Evolutionary conservation across 2,797 vertebrate species (phyloP).

Genomic region (Diplodus puntazzo): DNA sequence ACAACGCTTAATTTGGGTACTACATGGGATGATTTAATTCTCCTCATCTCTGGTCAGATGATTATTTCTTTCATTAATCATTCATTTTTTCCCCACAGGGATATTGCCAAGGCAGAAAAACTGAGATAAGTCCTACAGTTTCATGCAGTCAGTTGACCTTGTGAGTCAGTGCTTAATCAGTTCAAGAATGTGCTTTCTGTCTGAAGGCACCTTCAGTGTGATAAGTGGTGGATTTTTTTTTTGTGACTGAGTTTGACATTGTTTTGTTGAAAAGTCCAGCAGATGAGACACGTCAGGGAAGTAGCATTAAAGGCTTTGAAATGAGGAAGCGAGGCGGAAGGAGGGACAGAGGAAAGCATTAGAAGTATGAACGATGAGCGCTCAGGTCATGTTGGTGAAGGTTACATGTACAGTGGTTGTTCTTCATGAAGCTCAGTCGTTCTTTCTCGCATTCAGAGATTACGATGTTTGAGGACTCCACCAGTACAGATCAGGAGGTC

Average conservation of each 20-base stretch:
- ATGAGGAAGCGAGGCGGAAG: neutral
- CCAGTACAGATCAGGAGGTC: neutral
- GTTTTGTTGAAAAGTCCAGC: constrained; percentile 5
- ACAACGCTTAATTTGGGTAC: neutral
- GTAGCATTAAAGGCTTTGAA: constrained; percentile 3
- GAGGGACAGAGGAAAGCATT: neutral
- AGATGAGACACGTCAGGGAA: neutral
- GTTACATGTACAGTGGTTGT: neutral
- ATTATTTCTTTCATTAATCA: neutral
- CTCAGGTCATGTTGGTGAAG: constrained; percentile 8
- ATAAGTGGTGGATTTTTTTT: neutral
- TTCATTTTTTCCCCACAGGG: neutral
- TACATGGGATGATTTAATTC: neutral
- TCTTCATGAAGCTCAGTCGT: neutral
- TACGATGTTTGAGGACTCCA: neutral
- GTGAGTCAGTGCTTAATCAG: constrained; percentile 21
- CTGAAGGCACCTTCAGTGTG: constrained; percentile 8
- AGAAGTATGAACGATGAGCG: neutral
- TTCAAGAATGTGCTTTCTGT: constrained; percentile 7
- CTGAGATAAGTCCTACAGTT: neutral
- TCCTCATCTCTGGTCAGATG: neutral
- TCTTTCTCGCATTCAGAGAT: neutral
- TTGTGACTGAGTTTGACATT: constrained; percentile 4
- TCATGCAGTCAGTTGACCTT: constrained; percentile 2
- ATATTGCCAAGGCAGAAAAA: constrained; percentile 7